Conservation (phyloP, 2,888 invertebrate species). For the Lycia hirtaria region DNA sequence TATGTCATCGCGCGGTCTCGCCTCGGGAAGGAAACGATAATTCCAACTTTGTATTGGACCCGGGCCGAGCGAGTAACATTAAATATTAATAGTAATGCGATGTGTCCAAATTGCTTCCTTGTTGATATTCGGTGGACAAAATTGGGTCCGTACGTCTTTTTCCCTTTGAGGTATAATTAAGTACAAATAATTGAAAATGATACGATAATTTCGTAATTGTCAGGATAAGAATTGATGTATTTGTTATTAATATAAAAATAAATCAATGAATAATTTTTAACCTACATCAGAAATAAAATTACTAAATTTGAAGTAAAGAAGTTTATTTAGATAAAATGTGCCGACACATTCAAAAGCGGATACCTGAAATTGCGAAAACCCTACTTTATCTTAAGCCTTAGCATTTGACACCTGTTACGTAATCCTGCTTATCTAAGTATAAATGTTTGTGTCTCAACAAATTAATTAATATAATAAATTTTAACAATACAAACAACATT, state of each 20-base stretch:
- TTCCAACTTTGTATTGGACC: conserved; percentile 41
- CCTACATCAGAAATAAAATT: no score
- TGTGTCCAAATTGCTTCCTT: conserved; percentile 27
- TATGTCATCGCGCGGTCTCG: conserved; percentile 42
- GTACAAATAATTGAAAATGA: not conserved
- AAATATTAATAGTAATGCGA: conserved; percentile 29
- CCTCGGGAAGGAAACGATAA: conserved; percentile 46
- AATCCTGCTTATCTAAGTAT: not conserved
- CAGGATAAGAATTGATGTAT: no score
- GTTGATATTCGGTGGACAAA: conserved; percentile 9
- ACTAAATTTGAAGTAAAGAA: no score
- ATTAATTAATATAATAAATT: not conserved
- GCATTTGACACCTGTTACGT: conserved; percentile 1
- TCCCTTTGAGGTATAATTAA: not conserved
- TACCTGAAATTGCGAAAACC: no score
- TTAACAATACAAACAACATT: not conserved
- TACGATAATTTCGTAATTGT: not conserved
- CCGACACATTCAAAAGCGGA: no score
- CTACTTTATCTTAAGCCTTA: not conserved
- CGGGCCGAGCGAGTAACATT: conserved; percentile 19
- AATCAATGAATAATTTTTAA: no score
- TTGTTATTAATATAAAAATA: no score
- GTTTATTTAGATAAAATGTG: no score
- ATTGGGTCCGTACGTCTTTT: not conserved
- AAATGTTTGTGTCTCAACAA: not conserved